These are phyloP conservation scores for Clarias macrocephalus DNA, from an alignment of 2,113 vertebrate genomes.

Conservation along the genomic window DNA sequence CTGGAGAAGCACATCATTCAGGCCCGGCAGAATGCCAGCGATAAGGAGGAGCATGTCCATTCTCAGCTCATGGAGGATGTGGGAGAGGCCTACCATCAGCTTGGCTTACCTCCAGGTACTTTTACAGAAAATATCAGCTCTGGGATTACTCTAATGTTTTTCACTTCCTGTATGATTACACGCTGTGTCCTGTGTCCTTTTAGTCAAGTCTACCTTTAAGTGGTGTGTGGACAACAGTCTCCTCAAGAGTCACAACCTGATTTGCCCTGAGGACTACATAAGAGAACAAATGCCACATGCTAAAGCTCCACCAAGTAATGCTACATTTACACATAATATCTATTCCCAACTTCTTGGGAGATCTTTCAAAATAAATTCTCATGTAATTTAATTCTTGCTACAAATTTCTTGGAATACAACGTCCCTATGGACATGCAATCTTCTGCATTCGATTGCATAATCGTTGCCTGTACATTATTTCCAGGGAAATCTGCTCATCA, in stretches of 20 bases:
- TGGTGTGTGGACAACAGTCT: constrained; percentile 80
- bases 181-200: constrained; percentile 29
- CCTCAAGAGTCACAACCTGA: constrained; percentile 79
- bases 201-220: constrained; percentile 78
- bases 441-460: background rate
- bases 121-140: background rate
- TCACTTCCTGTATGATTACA: background rate
- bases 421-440: background rate
- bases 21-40: constrained; percentile 72
- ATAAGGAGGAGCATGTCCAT: constrained; percentile 68
- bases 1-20: constrained; percentile 80
- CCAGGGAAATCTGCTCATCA: constrained; percentile 66
- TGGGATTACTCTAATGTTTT: background rate
- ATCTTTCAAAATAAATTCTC: background rate
- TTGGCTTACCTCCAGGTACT: constrained; percentile 77
- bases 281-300: constrained; percentile 57
- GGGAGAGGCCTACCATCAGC: constrained; percentile 52
- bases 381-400: background rate
- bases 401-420: background rate
- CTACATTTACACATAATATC: background rate
- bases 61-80: constrained; percentile 54
- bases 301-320: constrained; percentile 77
- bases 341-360: background rate
- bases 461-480: background rate
- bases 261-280: constrained; percentile 83